phyloP scores from a whole-genome alignment of 2,888 invertebrate genomes.

The Bombylius discolor region DNA sequence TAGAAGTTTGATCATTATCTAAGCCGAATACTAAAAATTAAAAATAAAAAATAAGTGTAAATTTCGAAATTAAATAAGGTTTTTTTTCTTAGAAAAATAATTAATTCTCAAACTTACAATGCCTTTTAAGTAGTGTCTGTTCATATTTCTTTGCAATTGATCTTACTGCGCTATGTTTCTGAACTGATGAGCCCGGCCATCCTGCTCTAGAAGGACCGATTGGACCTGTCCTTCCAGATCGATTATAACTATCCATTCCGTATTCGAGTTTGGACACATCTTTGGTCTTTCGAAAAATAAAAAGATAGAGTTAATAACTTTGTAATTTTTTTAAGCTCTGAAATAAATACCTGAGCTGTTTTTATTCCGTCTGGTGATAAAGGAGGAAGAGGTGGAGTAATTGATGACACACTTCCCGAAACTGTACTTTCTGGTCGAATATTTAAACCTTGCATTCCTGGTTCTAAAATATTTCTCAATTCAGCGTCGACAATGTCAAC shows the following conservation, averaged over 20 bases:
- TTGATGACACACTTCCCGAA: constrained; percentile 54
- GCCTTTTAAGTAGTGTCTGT: constrained; percentile 17
- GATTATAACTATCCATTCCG: constrained; percentile 38
- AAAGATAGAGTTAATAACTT: neutral
- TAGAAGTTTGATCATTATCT: constrained; percentile 65
- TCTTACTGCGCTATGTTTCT: constrained; percentile 13
- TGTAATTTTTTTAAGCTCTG: neutral
- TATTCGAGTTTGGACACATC: constrained; percentile 40
- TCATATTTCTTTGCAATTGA: constrained; percentile 17
- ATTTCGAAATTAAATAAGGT: neutral
- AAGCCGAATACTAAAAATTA: constrained; percentile 49
- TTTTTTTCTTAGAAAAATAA: neutral
- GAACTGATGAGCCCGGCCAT: constrained; percentile 17
- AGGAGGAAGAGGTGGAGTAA: constrained; percentile 67
- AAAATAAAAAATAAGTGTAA: neutral
- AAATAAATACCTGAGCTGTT: constrained; percentile 6
- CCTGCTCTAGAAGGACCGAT: constrained; percentile 22
- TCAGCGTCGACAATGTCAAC: constrained; percentile 70
- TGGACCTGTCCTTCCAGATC: constrained; percentile 27
- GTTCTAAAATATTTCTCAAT: constrained; percentile 61
- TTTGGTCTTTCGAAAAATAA: constrained; percentile 10
- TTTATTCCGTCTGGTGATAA: constrained; percentile 49
- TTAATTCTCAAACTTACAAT: constrained; percentile 13
- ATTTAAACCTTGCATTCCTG: constrained; percentile 51
- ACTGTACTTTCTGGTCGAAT: constrained; percentile 48